Evolutionary conservation across 2,113 vertebrate genomes (phyloP), one percentile per base, ranked within the genome.

Genomic region (Lycaon pictus): DNA sequence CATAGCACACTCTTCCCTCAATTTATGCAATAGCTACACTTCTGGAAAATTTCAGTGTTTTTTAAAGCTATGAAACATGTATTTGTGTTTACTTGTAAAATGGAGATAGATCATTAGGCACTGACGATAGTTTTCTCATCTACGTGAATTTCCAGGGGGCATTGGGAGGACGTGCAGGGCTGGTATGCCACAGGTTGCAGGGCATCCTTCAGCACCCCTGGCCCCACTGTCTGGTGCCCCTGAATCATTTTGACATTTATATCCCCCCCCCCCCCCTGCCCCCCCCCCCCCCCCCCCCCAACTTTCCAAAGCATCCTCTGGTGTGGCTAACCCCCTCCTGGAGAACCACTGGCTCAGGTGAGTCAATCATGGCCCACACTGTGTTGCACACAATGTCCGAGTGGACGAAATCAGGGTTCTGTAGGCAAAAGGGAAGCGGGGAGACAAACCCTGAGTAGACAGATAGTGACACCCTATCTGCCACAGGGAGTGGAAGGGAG

Each of bases 201-300:
- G 80, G 32, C 1, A 0, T 3, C 29, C 53, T 19, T 58, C 7
- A 55, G 74, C 23, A 79, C 9, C 3, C 19, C 22, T 0, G 0
- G 5, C 32, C 27, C 7, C 9, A 29, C 16, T 13, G 37, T 37
- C 62, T 23, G 35, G 4, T 32, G 29, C 11, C 22, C 76, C 23
- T 76, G 12, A 88, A 11, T 37, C 81, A 35, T 60, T 87, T 32
- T 72, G 89, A 92, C 20, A 48, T 63, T 92, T 72, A 72, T 32
- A 37, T 9, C 25, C 9, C 62, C 72, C 11, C 12, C 23, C 48
- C 3, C 6, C 13, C 6, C n/a, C 35, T 56, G 2, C 65, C 11
- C 37, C 13, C 22, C 6, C 35, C 35, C 35, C 35, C 35, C 35
- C 35, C 35, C 35, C 35, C 35, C 37, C 37, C 37, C 37, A 37